Percentiles rank a stretch among this genome's conserved stretches.
phyloP scores from a whole-genome alignment of 2,888 invertebrate species.

The Drosophila fungiperda region DNA sequence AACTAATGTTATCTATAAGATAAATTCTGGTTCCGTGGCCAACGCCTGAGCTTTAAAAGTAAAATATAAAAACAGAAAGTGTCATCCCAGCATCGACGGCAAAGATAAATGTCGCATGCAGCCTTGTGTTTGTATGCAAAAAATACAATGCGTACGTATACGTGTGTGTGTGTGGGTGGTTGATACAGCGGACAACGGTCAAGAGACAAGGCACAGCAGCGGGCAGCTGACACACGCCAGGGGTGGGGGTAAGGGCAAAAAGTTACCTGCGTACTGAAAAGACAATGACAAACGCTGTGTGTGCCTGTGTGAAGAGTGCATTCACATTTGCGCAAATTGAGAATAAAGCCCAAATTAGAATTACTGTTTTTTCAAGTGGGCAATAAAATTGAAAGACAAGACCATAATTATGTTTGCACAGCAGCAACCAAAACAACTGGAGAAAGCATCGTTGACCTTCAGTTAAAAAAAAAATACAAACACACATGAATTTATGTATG shows the following conservation, averaged over 20 bases:
- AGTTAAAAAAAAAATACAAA: conserved; percentile 22
- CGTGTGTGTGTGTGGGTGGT: conserved; percentile 50
- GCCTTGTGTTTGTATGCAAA: conserved; percentile 31
- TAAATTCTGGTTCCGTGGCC: not conserved
- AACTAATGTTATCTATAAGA: not conserved
- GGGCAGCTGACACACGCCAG: conserved; percentile 61
- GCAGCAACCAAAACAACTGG: conserved; percentile 58
- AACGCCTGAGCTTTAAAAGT: not conserved
- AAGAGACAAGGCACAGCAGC: conserved; percentile 11
- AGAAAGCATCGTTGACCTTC: conserved; percentile 68
- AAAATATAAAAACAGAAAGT: conserved; percentile 3
- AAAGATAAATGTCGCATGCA: conserved; percentile 17
- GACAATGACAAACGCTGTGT: conserved; percentile 18
- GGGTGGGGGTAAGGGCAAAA: conserved; percentile 3
- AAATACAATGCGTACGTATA: conserved; percentile 3
- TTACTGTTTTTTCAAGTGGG: conserved; percentile 64
- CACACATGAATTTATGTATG: not conserved
- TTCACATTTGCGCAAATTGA: conserved; percentile 48
- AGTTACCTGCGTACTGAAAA: conserved; percentile 39
- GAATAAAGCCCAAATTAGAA: conserved; percentile 44
- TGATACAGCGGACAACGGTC: conserved; percentile 11
- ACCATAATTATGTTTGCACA: conserved; percentile 60
- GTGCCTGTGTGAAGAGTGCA: conserved; percentile 36
- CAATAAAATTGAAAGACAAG: conserved; percentile 26
- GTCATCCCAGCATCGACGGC: conserved; percentile 13